phyloP scores from a whole-genome alignment of 1,140 invertebrate species.

The Rhagoletis pomonella region DNA sequence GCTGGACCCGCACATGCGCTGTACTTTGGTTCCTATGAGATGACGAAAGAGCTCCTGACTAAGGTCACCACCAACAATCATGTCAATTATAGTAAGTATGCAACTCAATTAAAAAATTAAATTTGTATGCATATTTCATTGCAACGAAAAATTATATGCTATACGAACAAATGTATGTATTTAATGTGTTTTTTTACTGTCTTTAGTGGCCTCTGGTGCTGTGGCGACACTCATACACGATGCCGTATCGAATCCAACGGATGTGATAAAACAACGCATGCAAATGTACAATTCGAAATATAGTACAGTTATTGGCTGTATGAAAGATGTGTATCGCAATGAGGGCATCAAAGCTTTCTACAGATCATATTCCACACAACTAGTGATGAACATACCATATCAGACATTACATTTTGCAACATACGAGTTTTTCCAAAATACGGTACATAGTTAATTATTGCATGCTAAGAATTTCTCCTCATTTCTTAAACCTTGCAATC shows the following conservation, averaged over 20 bases:
- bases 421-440: constrained; percentile 93
- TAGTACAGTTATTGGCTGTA: constrained; percentile 87
- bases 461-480: constrained; percentile 24
- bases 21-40: constrained; percentile 99
- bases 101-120: background rate
- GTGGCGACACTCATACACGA: constrained; percentile 95
- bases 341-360: constrained; percentile 98
- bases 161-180: background rate
- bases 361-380: constrained; percentile 95
- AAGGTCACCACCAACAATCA: constrained; percentile 80
- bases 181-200: constrained; percentile 59
- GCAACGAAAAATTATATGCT: background rate
- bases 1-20: constrained; percentile 99
- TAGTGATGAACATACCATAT: constrained; percentile 99
- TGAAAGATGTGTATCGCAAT: constrained; percentile 82
- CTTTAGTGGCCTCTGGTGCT: constrained; percentile 71
- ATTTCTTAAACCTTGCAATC: no score
- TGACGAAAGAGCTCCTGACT: constrained; percentile 86
- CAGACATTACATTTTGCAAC: constrained; percentile 96
- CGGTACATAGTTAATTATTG: constrained; percentile 63
- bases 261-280: constrained; percentile 99
- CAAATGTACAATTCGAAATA: constrained; percentile 99
- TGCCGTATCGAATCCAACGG: constrained; percentile 98
- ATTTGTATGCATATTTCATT: no score
- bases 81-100: constrained; percentile 82